These are phyloP conservation scores for Rhabdomys dilectus DNA, from an alignment of 2,113 vertebrate species.

Conservation along the genomic window DNA sequence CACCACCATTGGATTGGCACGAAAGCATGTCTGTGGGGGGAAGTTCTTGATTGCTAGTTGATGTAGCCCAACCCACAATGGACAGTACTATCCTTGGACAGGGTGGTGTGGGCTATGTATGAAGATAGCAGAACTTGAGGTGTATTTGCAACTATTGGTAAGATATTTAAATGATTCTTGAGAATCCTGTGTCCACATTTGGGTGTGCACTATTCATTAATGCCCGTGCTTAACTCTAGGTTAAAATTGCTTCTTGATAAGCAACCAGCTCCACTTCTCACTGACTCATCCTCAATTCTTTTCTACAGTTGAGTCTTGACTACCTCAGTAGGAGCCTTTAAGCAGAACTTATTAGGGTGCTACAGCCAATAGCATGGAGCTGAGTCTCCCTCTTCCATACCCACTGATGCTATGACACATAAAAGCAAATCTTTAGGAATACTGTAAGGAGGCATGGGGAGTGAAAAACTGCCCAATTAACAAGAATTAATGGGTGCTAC, in stretches of 20 bases:
- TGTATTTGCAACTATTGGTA: neutral
- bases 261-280: neutral
- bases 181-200: neutral
- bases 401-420: neutral
- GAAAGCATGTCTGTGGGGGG: too few species aligned
- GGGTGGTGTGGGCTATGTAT: neutral
- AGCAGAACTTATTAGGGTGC: neutral
- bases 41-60: neutral
- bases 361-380: neutral
- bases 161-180: neutral
- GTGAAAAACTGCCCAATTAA: neutral
- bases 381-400: neutral
- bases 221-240: neutral
- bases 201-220: neutral
- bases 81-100: neutral
- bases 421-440: neutral
- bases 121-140: neutral
- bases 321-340: neutral
- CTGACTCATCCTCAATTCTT: neutral
- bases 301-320: neutral
- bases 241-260: neutral
- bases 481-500: neutral
- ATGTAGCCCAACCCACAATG: neutral
- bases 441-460: neutral
- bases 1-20: neutral